Conservation (phyloP, 1,140 invertebrate genomes). For the Drosophila orosa region DNA sequence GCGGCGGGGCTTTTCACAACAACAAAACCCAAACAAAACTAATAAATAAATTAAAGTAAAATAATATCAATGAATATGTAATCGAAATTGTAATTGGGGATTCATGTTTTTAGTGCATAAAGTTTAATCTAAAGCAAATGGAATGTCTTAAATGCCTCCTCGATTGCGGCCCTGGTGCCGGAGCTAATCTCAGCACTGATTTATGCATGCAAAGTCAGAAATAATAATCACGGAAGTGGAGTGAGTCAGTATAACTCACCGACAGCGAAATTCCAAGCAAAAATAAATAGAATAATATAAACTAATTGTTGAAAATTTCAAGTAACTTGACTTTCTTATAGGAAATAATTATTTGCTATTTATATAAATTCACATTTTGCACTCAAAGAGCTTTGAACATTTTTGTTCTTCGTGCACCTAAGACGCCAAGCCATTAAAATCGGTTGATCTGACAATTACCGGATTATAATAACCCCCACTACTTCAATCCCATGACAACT, state of each 20-base stretch:
- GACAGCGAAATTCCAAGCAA: conserved; percentile 5
- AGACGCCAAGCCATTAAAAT: background rate
- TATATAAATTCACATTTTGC: background rate
- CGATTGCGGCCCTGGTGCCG: conserved; percentile 3
- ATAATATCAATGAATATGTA: background rate
- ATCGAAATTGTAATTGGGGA: background rate
- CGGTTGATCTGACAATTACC: conserved; percentile 2
- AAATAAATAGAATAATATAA: conserved; percentile 4
- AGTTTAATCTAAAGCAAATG: too few species aligned
- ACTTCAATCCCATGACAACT: background rate
- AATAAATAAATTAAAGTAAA: conserved; percentile 1
- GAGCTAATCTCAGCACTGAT: conserved; percentile 45
- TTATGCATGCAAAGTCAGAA: conserved; percentile 65
- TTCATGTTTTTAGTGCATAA: background rate
- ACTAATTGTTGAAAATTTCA: background rate
- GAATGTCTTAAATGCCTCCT: background rate
- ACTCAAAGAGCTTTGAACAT: background rate
- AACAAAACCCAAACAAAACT: background rate
- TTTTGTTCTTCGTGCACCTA: background rate
- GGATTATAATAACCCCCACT: background rate
- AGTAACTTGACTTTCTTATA: background rate
- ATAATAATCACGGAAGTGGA: conserved; percentile 59
- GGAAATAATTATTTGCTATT: too few species aligned
- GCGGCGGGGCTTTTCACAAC: background rate
- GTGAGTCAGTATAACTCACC: conserved; percentile 57